Evolutionary conservation across 2,888 invertebrate species (phyloP).

Genomic region (Heteromyza rotundicornis): DNA sequence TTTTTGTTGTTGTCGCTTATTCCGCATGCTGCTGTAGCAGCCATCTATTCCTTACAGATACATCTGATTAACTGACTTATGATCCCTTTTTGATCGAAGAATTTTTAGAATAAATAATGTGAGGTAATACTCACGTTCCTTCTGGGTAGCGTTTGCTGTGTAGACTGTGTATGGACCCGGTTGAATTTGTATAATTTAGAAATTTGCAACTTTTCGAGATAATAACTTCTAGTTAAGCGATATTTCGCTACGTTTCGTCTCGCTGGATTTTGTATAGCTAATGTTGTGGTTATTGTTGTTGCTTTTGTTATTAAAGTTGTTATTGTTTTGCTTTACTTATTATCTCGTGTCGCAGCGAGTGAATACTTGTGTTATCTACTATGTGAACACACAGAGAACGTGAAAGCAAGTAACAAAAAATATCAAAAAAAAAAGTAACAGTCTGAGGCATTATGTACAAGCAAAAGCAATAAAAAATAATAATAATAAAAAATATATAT

Average conservation of each 20-base stretch:
- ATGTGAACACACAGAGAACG: not conserved
- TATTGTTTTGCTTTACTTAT: conserved; percentile 1
- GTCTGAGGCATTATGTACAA: not conserved
- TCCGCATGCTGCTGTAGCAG: no score
- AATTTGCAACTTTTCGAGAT: conserved; percentile 18
- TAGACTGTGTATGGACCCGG: no score
- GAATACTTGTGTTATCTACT: conserved; percentile 6
- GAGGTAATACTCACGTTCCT: no score
- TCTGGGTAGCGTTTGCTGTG: no score
- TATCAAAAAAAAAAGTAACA: not conserved
- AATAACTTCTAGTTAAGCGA: conserved; percentile 1
- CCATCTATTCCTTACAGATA: no score
- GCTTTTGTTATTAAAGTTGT: not conserved
- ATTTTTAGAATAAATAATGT: no score
- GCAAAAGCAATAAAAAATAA: not conserved
- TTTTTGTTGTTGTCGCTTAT: no score
- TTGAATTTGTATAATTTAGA: conserved; percentile 13
- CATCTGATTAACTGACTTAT: no score
- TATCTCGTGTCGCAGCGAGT: conserved; percentile 4
- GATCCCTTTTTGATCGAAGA: no score
- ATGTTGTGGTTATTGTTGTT: not conserved
- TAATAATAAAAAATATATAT: no score
- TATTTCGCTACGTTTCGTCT: not conserved
- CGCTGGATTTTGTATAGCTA: not conserved
- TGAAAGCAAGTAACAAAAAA: not conserved